Conservation (phyloP, 2,113 vertebrate species). For the Oplegnathus fasciatus region DNA sequence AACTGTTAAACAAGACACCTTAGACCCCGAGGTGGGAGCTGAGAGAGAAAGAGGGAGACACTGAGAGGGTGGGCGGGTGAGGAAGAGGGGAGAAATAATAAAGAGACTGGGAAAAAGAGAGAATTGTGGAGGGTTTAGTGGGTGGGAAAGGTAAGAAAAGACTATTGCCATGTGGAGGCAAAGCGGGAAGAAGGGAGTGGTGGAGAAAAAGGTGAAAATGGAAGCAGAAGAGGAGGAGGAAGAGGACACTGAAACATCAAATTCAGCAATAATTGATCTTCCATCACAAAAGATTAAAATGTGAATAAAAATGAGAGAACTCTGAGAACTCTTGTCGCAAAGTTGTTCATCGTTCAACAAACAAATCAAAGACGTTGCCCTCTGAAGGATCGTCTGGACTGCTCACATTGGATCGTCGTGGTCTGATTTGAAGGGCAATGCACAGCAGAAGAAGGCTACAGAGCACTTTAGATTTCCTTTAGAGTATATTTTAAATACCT, state of each 20-base stretch:
- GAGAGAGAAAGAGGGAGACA: slow-evolving; percentile 28
- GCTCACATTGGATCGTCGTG: background rate
- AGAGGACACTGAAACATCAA: background rate
- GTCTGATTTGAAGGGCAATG: slow-evolving; percentile 7
- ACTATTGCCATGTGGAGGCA: slow-evolving; percentile 13
- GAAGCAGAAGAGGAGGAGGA: background rate
- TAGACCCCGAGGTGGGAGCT: slow-evolving; percentile 59
- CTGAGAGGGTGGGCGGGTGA: slow-evolving; percentile 14
- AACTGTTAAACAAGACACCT: slow-evolving; percentile 82
- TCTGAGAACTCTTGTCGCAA: background rate
- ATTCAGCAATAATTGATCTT: background rate
- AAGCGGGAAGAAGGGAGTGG: background rate
- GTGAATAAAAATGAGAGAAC: background rate
- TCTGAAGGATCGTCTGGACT: background rate
- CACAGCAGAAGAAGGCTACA: slow-evolving; percentile 29
- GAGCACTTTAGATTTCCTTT: slow-evolving; percentile 49
- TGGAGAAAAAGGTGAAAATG: slow-evolving; percentile 40
- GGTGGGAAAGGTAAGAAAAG: background rate
- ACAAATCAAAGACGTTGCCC: too few species aligned
- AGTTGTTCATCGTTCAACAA: slow-evolving; percentile 4
- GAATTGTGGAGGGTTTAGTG: slow-evolving; percentile 5
- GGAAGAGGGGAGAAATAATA: slow-evolving; percentile 40
- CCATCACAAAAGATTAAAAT: background rate
- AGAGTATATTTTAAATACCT: slow-evolving; percentile 61
- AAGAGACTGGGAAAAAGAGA: slow-evolving; percentile 17